Percentiles rank a stretch among this genome's conserved stretches.
Conservation (phyloP, 2,888 invertebrate genomes). For the Rhingia rostrata region DNA sequence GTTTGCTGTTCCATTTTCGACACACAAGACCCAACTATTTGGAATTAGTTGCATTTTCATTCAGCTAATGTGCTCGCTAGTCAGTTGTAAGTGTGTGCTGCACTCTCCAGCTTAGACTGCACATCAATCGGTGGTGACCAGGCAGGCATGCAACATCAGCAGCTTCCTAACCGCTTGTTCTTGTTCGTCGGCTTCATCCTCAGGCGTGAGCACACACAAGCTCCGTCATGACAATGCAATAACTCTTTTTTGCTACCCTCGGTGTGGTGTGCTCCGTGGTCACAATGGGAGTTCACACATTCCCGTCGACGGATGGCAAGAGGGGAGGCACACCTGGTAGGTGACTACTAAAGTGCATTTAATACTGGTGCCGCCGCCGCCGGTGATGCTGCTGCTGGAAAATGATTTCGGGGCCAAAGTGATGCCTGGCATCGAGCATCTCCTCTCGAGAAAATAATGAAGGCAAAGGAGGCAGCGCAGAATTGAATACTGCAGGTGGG, state of each 20-base stretch:
- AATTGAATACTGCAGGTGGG: slow-evolving; percentile 64
- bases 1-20: slow-evolving; percentile 44
- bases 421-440: slow-evolving; percentile 57
- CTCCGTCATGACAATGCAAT: slow-evolving; percentile 70
- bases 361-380: slow-evolving; percentile 33
- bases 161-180: slow-evolving; percentile 61
- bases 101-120: slow-evolving; percentile 10
- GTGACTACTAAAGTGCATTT: slow-evolving; percentile 70
- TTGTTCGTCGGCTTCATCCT: slow-evolving; percentile 37
- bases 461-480: slow-evolving; percentile 32
- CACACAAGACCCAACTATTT: slow-evolving; percentile 28
- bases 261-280: slow-evolving; percentile 57
- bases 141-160: slow-evolving; percentile 54
- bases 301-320: slow-evolving; percentile 21
- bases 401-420: slow-evolving; percentile 53
- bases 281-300: slow-evolving; percentile 74
- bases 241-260: slow-evolving; percentile 70
- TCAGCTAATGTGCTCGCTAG: slow-evolving; percentile 61
- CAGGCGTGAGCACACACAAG: slow-evolving; percentile 39
- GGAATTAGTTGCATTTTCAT: slow-evolving; percentile 72
- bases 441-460: slow-evolving; percentile 47
- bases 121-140: slow-evolving; percentile 65
- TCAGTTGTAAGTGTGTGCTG: slow-evolving; percentile 59
- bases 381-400: slow-evolving; percentile 12
- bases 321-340: slow-evolving; percentile 60